Percentiles rank a stretch among this genome's conserved stretches.
phyloP scores from a whole-genome alignment of 2,797 vertebrate genomes.

The Brotula barbata region DNA sequence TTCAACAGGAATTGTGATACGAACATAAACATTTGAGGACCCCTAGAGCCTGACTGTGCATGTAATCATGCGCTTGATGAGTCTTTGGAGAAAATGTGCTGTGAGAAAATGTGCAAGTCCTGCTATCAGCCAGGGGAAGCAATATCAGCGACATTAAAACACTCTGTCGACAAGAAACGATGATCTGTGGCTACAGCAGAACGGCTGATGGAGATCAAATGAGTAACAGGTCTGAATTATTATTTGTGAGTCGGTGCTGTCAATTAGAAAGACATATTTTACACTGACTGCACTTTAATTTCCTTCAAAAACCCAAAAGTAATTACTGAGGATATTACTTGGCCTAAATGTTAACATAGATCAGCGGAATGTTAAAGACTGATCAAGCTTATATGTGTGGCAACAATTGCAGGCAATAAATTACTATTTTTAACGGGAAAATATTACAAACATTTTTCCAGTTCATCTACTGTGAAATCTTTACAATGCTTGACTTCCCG shows the following conservation, averaged over 20 bases:
- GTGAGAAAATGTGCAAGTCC: conserved; percentile 1
- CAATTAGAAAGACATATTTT: conserved; percentile 30
- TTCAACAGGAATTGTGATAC: conserved; percentile 19
- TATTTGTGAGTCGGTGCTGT: conserved; percentile 14
- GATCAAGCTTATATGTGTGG: not conserved
- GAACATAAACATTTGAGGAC: conserved; percentile 32
- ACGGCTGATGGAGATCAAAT: conserved; percentile 38
- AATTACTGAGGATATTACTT: conserved; percentile 24
- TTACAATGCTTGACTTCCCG: too few species aligned
- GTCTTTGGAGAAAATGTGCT: conserved; percentile 28
- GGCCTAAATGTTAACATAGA: conserved; percentile 18
- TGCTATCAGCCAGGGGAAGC: conserved; percentile 33
- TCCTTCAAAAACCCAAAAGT: conserved; percentile 21
- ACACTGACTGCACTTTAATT: conserved; percentile 34
- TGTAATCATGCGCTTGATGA: conserved; percentile 46
- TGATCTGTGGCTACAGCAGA: conserved; percentile 39
- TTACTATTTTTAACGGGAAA: not conserved
- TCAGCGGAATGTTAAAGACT: conserved; percentile 1
- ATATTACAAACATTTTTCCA: too few species aligned
- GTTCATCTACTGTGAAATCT: too few species aligned
- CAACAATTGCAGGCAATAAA: not conserved
- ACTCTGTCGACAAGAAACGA: conserved; percentile 42
- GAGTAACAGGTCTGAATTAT: conserved; percentile 40
- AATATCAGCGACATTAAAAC: conserved; percentile 47
- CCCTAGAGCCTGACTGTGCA: conserved; percentile 48